These are phyloP conservation scores for Eonycteris spelaea DNA, from an alignment of 2,113 vertebrate species.

Conservation along the genomic window DNA sequence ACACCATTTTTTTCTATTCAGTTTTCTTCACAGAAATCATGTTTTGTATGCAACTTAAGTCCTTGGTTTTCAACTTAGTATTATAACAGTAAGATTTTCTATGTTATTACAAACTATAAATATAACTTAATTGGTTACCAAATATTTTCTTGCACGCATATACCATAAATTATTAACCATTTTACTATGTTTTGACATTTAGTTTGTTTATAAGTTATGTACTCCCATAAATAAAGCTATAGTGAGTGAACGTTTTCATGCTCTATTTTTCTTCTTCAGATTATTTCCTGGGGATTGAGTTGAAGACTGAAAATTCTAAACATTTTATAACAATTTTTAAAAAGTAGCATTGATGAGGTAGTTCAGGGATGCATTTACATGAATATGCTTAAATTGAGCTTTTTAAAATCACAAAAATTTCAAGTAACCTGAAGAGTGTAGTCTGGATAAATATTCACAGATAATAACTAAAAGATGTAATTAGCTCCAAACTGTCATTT, in stretches of 20 bases:
- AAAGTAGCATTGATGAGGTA: background rate
- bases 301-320: background rate
- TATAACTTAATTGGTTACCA: background rate
- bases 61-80: background rate
- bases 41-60: background rate
- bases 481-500: slow-evolving; percentile 50
- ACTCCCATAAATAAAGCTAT: background rate
- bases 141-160: background rate
- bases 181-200: slow-evolving; percentile 5
- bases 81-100: background rate
- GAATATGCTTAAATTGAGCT: background rate
- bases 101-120: background rate
- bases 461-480: slow-evolving; percentile 23
- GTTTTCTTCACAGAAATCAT: background rate
- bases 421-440: slow-evolving; percentile 16
- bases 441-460: background rate
- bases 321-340: background rate
- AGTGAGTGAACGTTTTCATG: background rate
- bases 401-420: slow-evolving; percentile 42
- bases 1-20: background rate
- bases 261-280: background rate
- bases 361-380: background rate
- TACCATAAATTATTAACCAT: background rate
- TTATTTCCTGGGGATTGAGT: background rate
- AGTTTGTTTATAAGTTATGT: background rate